These are phyloP conservation scores for Zaprionus africanus DNA, from an alignment of 1,140 invertebrate genomes.

Conservation along the genomic window DNA sequence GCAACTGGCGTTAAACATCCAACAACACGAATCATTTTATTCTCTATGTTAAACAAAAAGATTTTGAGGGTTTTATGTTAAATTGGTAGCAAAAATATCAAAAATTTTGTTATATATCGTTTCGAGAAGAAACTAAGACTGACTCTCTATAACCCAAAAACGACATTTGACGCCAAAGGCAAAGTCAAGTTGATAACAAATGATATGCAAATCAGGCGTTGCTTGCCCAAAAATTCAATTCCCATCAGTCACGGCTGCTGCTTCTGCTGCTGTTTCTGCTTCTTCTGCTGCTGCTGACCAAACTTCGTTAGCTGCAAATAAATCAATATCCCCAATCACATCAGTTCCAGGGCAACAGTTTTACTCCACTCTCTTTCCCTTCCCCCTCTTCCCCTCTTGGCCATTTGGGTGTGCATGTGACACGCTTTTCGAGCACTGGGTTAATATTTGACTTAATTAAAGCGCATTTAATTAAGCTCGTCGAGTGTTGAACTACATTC, in stretches of 20 bases:
- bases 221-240: slow-evolving; percentile 19
- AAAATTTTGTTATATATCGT: slow-evolving; percentile 15
- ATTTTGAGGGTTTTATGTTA: background rate
- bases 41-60: background rate
- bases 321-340: slow-evolving; percentile 75
- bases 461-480: slow-evolving; percentile 67
- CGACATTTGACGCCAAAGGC: slow-evolving; percentile 4
- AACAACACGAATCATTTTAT: slow-evolving; percentile 12
- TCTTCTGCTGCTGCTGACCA: slow-evolving; percentile 22
- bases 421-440: slow-evolving; percentile 41
- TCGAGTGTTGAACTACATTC: slow-evolving; percentile 38
- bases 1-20: slow-evolving; percentile 9
- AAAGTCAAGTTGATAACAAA: slow-evolving; percentile 6
- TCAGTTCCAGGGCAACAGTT: slow-evolving; percentile 45
- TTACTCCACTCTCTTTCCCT: slow-evolving; percentile 13
- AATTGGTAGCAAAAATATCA: slow-evolving; percentile 6
- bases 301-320: slow-evolving; percentile 70
- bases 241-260: slow-evolving; percentile 51
- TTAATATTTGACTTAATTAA: slow-evolving; percentile 73
- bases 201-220: slow-evolving; percentile 39
- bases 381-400: slow-evolving; percentile 4
- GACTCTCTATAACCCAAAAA: background rate
- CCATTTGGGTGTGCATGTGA: slow-evolving; percentile 35
- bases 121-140: slow-evolving; percentile 1
- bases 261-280: slow-evolving; percentile 2